A percentile compares a stretch with the other conserved stretches of the same genome.
Evolutionary conservation across 2,888 invertebrate genomes (phyloP).

Genomic region (Cryptus armator): DNA sequence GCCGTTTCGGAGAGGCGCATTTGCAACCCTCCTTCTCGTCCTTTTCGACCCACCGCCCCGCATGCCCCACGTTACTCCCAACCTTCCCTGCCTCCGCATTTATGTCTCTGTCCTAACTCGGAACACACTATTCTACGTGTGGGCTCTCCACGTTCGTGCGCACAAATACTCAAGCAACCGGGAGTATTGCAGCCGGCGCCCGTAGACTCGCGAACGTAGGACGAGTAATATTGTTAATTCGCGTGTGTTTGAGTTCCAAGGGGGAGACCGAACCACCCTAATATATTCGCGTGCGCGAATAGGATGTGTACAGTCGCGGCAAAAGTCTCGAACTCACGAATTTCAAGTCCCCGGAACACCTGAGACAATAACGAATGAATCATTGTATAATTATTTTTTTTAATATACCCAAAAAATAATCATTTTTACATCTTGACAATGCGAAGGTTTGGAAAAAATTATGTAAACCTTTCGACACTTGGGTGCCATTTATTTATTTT

Average conservation of each 20-base stretch:
- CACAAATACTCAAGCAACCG: background rate
- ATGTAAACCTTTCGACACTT: background rate
- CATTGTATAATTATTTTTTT: background rate
- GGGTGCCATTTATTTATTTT: background rate
- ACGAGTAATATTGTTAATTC: constrained; percentile 84
- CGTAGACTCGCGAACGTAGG: constrained; percentile 69
- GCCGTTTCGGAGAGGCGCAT: constrained; percentile 58
- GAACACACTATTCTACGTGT: constrained; percentile 54
- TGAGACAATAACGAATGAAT: background rate
- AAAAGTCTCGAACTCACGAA: constrained; percentile 58
- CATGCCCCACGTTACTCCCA: constrained; percentile 44
- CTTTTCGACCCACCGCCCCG: constrained; percentile 71
- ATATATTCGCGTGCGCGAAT: constrained; percentile 81
- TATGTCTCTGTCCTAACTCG: constrained; percentile 75
- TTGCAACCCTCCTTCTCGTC: constrained; percentile 76
- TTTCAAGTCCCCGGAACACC: background rate
- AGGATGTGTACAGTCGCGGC: constrained; percentile 74
- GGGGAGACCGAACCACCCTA: constrained; percentile 81
- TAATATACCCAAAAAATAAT: background rate
- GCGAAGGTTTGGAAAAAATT: background rate
- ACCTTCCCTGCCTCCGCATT: constrained; percentile 71
- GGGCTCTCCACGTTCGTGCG: constrained; percentile 35
- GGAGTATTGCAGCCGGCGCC: constrained; percentile 54
- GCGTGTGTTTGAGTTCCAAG: constrained; percentile 82
- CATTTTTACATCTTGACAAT: background rate